A percentile compares a stretch with the other conserved stretches of the same genome.
phyloP scores from a whole-genome alignment of 2,113 vertebrate species.

The Sylvilagus bachmani region DNA sequence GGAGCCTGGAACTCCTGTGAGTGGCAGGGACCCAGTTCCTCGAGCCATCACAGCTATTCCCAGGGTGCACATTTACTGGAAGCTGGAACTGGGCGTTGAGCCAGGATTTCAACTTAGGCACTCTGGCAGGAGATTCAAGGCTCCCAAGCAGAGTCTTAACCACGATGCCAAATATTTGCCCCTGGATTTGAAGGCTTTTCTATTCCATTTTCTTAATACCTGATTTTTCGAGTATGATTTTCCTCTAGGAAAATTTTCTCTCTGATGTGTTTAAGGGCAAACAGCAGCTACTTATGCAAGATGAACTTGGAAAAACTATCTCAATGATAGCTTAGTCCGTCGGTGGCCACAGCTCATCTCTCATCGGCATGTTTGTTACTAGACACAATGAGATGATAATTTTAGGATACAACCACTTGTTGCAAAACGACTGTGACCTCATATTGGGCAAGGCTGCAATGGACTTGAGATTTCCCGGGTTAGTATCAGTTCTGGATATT shows the following conservation, averaged over 20 bases:
- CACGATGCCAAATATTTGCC: too few species aligned
- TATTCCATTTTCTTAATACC: slow-evolving; percentile 21
- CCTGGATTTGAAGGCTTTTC: background rate
- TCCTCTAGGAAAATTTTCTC: background rate
- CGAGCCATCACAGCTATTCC: too few species aligned
- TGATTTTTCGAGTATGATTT: slow-evolving; percentile 4
- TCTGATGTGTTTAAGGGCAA: background rate
- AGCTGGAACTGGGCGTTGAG: too few species aligned
- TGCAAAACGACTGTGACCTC: background rate
- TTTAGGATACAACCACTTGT: background rate
- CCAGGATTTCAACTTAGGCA: too few species aligned
- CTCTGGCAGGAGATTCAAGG: too few species aligned
- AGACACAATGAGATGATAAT: background rate
- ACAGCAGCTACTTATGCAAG: background rate
- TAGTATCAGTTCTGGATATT: background rate
- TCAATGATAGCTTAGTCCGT: background rate
- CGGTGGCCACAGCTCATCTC: background rate
- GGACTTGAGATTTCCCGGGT: background rate
- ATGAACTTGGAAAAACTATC: background rate
- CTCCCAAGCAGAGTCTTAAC: too few species aligned
- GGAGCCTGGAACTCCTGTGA: too few species aligned
- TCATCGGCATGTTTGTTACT: background rate
- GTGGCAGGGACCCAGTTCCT: too few species aligned
- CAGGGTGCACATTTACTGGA: too few species aligned
- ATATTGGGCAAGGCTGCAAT: background rate